phyloP scores from a whole-genome alignment of 1,140 invertebrate genomes.

The Heliconius hewitsoni region DNA sequence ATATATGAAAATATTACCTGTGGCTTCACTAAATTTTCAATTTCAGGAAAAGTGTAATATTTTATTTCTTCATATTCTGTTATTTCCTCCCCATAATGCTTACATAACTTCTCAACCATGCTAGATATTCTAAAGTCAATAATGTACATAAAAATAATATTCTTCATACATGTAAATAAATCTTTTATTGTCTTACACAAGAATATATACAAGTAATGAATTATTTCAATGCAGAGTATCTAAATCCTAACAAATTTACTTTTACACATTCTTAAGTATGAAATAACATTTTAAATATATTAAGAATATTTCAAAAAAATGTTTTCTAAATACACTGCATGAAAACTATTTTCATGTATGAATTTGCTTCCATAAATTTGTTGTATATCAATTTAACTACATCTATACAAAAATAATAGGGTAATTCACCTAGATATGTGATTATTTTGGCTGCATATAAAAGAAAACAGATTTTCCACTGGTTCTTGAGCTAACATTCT shows the following conservation, averaged over 20 bases:
- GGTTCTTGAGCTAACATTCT: slow-evolving; percentile 96
- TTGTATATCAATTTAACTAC: no score
- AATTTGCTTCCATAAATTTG: no score
- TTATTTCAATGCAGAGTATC: no score
- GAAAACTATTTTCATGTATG: no score
- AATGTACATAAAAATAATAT: neutral
- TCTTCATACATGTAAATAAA: neutral
- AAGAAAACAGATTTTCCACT: slow-evolving; percentile 96
- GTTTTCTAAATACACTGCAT: no score
- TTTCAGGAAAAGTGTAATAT: slow-evolving; percentile 92
- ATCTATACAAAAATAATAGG: neutral
- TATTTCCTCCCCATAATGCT: slow-evolving; percentile 90
- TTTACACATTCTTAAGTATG: no score
- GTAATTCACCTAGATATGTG: slow-evolving; percentile 90
- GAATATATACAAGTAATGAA: no score
- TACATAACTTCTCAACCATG: slow-evolving; percentile 96
- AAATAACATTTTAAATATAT: no score
- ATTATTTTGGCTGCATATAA: slow-evolving; percentile 99
- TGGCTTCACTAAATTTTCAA: slow-evolving; percentile 83
- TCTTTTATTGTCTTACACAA: no score
- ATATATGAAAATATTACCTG: slow-evolving; percentile 50
- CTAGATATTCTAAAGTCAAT: slow-evolving; percentile 86
- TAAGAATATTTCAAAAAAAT: no score
- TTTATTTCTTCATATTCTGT: slow-evolving; percentile 83
- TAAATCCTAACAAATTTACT: no score